Conservation (phyloP, 2,888 invertebrate genomes). For the Theretra japonica region DNA sequence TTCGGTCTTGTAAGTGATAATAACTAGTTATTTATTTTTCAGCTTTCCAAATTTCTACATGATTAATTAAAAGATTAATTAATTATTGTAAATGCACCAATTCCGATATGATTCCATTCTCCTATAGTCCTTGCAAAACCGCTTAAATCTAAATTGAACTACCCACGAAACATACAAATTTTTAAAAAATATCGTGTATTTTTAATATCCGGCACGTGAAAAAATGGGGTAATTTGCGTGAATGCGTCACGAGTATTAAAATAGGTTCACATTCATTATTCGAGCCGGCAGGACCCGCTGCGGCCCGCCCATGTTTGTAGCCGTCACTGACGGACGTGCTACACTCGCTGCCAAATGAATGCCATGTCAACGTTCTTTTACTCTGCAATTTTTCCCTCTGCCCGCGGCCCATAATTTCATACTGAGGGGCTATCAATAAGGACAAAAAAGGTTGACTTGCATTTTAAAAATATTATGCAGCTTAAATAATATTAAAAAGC, state of each 20-base stretch:
- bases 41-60: too few species aligned
- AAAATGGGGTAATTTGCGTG: slow-evolving; percentile 53
- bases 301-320: slow-evolving; percentile 56
- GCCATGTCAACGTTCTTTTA: slow-evolving; percentile 10
- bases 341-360: slow-evolving; percentile 40
- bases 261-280: slow-evolving; percentile 63
- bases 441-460: neutral
- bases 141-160: neutral
- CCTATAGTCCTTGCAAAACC: neutral
- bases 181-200: neutral
- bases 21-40: too few species aligned
- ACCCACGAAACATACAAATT: neutral
- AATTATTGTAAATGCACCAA: too few species aligned
- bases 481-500: neutral
- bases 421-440: slow-evolving; percentile 1
- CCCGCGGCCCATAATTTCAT: neutral
- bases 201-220: slow-evolving; percentile 5
- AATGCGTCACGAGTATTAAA: slow-evolving; percentile 55
- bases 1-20: too few species aligned
- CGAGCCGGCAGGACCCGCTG: slow-evolving; percentile 46
- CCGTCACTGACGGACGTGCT: slow-evolving; percentile 51
- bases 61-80: too few species aligned
- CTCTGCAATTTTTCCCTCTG: slow-evolving; percentile 16
- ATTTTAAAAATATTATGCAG: neutral
- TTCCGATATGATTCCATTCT: too few species aligned